Evolutionary conservation across 2,797 vertebrate genomes (phyloP).

Genomic region (Labroides dimidiatus): DNA sequence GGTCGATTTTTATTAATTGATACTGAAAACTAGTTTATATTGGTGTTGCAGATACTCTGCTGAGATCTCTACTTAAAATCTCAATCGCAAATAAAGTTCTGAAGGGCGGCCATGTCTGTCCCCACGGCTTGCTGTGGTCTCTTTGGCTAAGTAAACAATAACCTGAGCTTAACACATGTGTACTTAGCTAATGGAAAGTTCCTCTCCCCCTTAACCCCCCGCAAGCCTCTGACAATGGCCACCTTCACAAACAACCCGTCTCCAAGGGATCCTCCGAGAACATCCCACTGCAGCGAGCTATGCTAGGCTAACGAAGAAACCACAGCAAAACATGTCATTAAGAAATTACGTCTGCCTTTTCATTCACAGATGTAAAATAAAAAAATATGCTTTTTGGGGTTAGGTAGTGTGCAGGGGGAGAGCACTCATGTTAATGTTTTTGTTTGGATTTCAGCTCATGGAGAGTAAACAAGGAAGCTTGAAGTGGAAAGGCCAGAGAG

Average conservation of each 20-base stretch:
- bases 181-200: conserved; percentile 85
- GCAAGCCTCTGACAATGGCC: conserved; percentile 70
- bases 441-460: conserved; percentile 71
- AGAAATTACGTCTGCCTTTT: conserved; percentile 60
- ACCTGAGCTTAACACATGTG: conserved; percentile 81
- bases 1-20: conserved; percentile 30
- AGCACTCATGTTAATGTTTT: conserved; percentile 70
- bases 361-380: conserved; percentile 36
- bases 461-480: conserved; percentile 63
- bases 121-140: conserved; percentile 70
- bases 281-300: conserved; percentile 58
- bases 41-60: conserved; percentile 6
- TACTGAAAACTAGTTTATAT: conserved; percentile 27
- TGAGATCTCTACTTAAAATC: conserved; percentile 49
- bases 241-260: conserved; percentile 73
- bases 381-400: conserved; percentile 59
- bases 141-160: conserved; percentile 82
- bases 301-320: conserved; percentile 66
- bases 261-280: conserved; percentile 68
- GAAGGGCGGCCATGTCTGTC: conserved; percentile 70
- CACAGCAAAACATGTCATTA: conserved; percentile 66
- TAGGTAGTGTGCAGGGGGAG: conserved; percentile 45
- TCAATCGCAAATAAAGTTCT: conserved; percentile 60
- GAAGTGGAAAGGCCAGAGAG: conserved; percentile 53
- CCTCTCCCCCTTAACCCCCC: conserved; percentile 75